These are phyloP conservation scores for Chaitophorus viminalis DNA, from an alignment of 2,888 invertebrate species.

Conservation along the genomic window DNA sequence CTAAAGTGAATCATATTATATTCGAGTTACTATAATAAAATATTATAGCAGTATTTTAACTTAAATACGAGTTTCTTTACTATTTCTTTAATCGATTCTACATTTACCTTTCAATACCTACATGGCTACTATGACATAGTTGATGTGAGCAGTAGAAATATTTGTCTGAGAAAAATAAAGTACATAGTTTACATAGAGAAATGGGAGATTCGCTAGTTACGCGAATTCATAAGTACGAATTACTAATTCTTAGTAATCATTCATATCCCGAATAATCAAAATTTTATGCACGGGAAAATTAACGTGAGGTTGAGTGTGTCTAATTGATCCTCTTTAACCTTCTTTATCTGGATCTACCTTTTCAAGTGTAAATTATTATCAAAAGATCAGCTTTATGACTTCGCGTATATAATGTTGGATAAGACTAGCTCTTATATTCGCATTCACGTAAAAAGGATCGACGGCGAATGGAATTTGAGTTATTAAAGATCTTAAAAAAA, in stretches of 20 bases:
- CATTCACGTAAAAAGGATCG: neutral
- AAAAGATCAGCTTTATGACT: neutral
- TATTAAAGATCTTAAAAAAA: neutral
- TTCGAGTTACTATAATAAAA: too few species aligned
- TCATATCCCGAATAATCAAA: neutral
- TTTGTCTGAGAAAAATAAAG: too few species aligned
- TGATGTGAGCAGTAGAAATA: too few species aligned
- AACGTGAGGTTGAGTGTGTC: neutral
- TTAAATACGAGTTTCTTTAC: too few species aligned
- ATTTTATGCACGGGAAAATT: neutral
- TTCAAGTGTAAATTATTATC: neutral
- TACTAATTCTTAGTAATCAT: too few species aligned
- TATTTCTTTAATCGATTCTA: too few species aligned
- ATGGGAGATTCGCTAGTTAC: neutral
- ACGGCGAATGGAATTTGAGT: neutral
- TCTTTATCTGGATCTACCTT: neutral
- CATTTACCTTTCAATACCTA: too few species aligned
- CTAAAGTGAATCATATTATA: too few species aligned
- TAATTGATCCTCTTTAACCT: neutral
- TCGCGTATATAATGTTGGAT: neutral
- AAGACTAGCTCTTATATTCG: neutral
- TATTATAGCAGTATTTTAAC: too few species aligned
- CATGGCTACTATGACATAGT: too few species aligned
- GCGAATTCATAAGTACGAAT: too few species aligned
- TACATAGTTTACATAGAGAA: neutral